Evolutionary conservation across 1,140 invertebrate genomes (phyloP).

Genomic region (Euglossa dilemma): DNA sequence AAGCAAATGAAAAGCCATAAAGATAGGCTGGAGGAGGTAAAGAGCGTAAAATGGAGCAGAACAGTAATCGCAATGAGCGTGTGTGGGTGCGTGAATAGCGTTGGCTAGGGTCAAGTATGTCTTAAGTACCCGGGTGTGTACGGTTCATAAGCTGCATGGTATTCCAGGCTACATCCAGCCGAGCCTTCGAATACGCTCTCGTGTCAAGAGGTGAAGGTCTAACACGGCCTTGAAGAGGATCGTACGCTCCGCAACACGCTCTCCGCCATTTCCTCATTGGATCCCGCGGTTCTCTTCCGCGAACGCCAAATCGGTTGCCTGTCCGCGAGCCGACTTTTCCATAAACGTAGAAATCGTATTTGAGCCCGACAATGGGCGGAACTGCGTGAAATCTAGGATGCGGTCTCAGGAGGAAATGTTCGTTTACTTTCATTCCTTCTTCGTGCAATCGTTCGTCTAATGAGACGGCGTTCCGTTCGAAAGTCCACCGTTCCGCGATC

Average conservation of each 20-base stretch:
- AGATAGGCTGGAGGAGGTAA: background rate
- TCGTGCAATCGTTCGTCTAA: background rate
- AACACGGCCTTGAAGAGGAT: slow-evolving; percentile 74
- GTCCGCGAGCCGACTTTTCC: slow-evolving; percentile 11
- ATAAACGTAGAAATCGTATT: slow-evolving; percentile 33
- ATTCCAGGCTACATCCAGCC: slow-evolving; percentile 63
- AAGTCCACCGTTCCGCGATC: background rate
- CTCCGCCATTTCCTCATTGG: slow-evolving; percentile 58
- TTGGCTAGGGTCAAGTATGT: slow-evolving; percentile 39
- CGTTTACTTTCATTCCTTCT: background rate
- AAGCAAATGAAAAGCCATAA: background rate
- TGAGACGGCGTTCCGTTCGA: background rate
- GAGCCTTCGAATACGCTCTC: slow-evolving; percentile 66
- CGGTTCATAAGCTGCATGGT: slow-evolving; percentile 52
- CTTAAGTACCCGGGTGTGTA: slow-evolving; percentile 54
- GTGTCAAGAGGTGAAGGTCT: slow-evolving; percentile 78
- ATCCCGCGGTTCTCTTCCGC: slow-evolving; percentile 57
- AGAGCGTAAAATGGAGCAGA: background rate
- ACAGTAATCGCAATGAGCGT: background rate
- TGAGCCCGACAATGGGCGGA: background rate
- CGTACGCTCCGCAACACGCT: slow-evolving; percentile 62
- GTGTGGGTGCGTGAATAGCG: slow-evolving; percentile 37
- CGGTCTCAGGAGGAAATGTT: background rate
- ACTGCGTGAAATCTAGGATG: background rate
- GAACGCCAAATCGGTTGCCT: slow-evolving; percentile 45